These are phyloP conservation scores for Bemisia tabaci DNA, from an alignment of 1,140 invertebrate species.

Conservation along the genomic window DNA sequence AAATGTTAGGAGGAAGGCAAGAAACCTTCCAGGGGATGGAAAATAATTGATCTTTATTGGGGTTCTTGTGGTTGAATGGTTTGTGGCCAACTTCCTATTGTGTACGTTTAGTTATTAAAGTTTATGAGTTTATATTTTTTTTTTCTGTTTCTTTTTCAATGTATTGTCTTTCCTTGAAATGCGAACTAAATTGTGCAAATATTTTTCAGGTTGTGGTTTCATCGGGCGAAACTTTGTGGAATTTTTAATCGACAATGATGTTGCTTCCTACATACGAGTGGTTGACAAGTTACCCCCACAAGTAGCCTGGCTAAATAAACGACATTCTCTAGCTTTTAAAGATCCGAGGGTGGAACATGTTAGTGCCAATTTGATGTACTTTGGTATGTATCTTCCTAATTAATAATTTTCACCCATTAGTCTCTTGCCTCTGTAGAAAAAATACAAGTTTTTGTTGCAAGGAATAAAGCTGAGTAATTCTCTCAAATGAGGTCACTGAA, in stretches of 20 bases:
- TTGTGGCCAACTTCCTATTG: too few relatives aligned
- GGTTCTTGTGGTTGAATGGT: too few relatives aligned
- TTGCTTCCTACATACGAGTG: conserved; percentile 58
- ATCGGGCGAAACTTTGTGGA: conserved; percentile 76
- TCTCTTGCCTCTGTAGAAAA: too few relatives aligned
- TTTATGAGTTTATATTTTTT: neutral
- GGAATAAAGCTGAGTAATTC: too few relatives aligned
- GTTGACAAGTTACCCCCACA: conserved; percentile 87
- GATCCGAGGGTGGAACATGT: conserved; percentile 67
- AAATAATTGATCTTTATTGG: too few relatives aligned
- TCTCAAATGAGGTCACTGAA: too few relatives aligned
- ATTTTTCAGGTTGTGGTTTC: conserved; percentile 71
- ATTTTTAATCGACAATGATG: conserved; percentile 61
- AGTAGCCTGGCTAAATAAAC: conserved; percentile 70
- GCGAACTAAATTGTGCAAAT: too few relatives aligned
- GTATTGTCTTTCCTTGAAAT: neutral
- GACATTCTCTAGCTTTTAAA: conserved; percentile 54
- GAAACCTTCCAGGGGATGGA: too few relatives aligned
- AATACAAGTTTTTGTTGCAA: too few relatives aligned
- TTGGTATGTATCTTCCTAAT: conserved; percentile 43
- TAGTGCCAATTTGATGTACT: conserved; percentile 80
- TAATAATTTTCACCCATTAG: too few relatives aligned
- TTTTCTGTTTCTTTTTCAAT: neutral
- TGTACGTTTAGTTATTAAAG: neutral
- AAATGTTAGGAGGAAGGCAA: too few relatives aligned